Evolutionary conservation across 1,140 invertebrate species (phyloP), one percentile per base, ranked within the genome.

Genomic region (Vanessa tameamea): DNA sequence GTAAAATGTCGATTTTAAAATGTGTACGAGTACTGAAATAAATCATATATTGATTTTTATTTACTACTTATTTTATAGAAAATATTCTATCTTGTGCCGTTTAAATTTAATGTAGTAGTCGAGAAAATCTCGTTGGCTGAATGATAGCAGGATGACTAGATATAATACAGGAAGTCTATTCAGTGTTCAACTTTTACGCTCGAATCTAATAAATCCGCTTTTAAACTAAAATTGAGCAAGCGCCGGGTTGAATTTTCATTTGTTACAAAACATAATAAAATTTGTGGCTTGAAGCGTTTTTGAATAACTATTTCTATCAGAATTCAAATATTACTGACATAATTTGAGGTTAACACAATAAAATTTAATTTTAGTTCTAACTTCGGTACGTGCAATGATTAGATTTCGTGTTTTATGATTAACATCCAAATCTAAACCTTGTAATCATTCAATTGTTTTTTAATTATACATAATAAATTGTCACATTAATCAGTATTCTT

Each of bases 121-220:
- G 15, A 37, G 26, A 31, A 61, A 61, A 61, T 37, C 57, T 37
- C 57, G 57, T 37, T 61, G 13, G 14, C 13, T 12, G 16, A 23
- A 57, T 57, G 20, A 57, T n/a, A 61, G 43, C 57, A 61, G 63
- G 47, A 64, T 64, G 63, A 5, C 31, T 48, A 64, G 63, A 64
- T 48, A 50, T 65, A 66, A 66, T 14, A 9, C 64, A 51, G 48
- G 23, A 51, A 48, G 37, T 64, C 63, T 64, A 64, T 64, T 64
- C 63, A 61, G 20, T 59, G 57, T 50, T 69, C 68, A 69, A 69
- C 47, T 69, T 69, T 50, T 37, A 20, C 43, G 23, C 68, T 76
- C 12, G 47, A 72, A 72, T 76, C 65, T 69, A 72, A 72, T 72
- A 76, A 72, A 76, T 48, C 61, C 50, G 53, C 64, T 76, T 72